phyloP scores from a whole-genome alignment of 1,140 invertebrate genomes.

The Drosophila arizonae region DNA sequence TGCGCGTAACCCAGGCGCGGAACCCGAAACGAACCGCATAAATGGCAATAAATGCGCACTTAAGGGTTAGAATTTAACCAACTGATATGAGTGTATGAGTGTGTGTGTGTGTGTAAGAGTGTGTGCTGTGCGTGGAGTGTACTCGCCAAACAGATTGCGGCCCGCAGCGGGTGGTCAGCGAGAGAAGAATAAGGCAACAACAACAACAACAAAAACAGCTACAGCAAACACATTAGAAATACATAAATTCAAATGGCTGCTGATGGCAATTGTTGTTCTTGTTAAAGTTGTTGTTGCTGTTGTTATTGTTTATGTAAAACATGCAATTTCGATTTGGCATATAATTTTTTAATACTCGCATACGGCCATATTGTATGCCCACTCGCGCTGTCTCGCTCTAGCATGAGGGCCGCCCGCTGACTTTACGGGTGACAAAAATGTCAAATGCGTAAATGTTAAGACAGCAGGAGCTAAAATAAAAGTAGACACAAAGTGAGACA shows the following conservation, averaged over 20 bases:
- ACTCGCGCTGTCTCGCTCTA: neutral
- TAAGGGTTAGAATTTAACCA: slow-evolving; percentile 67
- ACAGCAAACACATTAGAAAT: slow-evolving; percentile 53
- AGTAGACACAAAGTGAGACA: neutral
- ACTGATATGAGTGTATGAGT: slow-evolving; percentile 4
- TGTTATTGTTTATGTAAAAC: slow-evolving; percentile 73
- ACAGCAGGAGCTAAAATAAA: slow-evolving; percentile 35
- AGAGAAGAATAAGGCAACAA: slow-evolving; percentile 26
- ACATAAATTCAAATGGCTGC: slow-evolving; percentile 56
- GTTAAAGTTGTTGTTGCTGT: slow-evolving; percentile 38
- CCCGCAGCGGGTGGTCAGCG: slow-evolving; percentile 59
- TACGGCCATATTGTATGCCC: neutral
- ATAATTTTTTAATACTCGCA: slow-evolving; percentile 74
- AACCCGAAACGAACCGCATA: slow-evolving; percentile 69
- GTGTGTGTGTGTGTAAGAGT: slow-evolving; percentile 8
- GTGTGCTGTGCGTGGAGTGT: slow-evolving; percentile 8
- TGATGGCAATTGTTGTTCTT: slow-evolving; percentile 29
- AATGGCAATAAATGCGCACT: slow-evolving; percentile 77
- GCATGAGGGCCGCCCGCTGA: slow-evolving; percentile 52
- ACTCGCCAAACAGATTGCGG: slow-evolving; percentile 62
- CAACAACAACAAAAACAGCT: neutral
- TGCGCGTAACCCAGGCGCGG: slow-evolving; percentile 56
- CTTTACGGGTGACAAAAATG: slow-evolving; percentile 77
- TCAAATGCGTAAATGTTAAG: slow-evolving; percentile 66
- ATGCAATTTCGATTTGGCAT: slow-evolving; percentile 80